Evolutionary conservation across 35 echinoderm and acorn worm species (phyloP), one percentile per base, ranked within the genome.

Genomic region (Amphiura filiformis): DNA sequence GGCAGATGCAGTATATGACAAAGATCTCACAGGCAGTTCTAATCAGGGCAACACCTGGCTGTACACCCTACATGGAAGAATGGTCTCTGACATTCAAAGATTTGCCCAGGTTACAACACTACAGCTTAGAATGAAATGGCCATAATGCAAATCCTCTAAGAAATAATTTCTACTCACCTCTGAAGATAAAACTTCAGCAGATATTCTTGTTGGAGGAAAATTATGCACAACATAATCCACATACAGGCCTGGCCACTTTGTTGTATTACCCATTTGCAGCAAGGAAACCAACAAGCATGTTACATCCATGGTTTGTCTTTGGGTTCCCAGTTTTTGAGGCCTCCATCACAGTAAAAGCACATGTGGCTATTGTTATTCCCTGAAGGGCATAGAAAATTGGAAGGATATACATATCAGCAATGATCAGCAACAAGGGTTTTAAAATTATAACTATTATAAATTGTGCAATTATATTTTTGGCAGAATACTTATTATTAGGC

Each of bases 311-410:
- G 92, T 56, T 97, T 89, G 65, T 94, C 92, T 4, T 30, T 81
- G 0, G 89, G 85, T 32, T 89, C 87, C 95, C 95, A 97, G 86
- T 97, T 89, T 83, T 93, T 91, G 0, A 97, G 86, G 20, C 95
- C 95, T 38, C 92, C 95, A 79, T 89, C 87, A 35, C 95, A 97
- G 41, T 92, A 93, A 78, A 97, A 97, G 56, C 95, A 97, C 37
- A 94, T 97, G 39, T 84, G 81, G 57, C 92, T 89, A 76, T 97
- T 92, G 32, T 80, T 88, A 36, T 80, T 79, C 13, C 95, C 95
- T 97, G 38, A 80, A 47, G 17, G 5, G 41, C 17, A 47, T 40
- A 28, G 4, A 9, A 17, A 47, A 47, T 47, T n/a, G n/a, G n/a
- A n/a, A n/a, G n/a, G n/a, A n/a, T n/a, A n/a, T n/a, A n/a, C n/a